Base-by-base conservation (phyloP, 1,140 invertebrate species). In the Sycophila sp. region DNA sequence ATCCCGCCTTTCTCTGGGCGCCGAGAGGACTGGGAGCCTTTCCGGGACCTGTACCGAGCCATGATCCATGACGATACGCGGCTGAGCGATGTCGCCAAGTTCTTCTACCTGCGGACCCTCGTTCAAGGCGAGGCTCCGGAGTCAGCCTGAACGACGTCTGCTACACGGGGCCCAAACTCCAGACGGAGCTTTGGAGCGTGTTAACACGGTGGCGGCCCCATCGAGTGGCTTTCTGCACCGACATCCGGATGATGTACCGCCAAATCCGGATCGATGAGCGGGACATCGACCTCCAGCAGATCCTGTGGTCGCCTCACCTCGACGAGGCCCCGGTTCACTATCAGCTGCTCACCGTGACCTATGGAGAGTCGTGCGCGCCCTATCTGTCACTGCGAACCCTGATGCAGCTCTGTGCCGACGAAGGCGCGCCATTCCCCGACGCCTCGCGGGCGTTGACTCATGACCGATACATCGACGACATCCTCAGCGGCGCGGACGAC, bases 51-150 rank as follows among this genome's bases (percentile, higher is more conserved):
- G 11, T 4, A 45, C n/a, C n/a, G n/a, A 6, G 63, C 73, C 2
- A 71, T 67, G 2, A 71, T 73, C 55, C 53, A 70, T 24, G 58
- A 63, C 0, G 65, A 73, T 0, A 4, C 66, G 0, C 56, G 60
- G 22, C 30, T 2, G 2, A 26, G 45, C 11, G 71, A 68, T 22
- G n/a, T 4, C 4, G 63, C 0, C 70, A 42, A n/a, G n/a, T n/a
- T n/a, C n/a, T n/a, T n/a, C 2, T 47, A 60, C 2, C 17, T 73
- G 0, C 17, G 56, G 1, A 51, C 67, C 11, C 69, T 75, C 69
- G 0, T 73, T 72, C 0, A 36, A 56, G 22, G 0, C 4, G 0
- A 71, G 65, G 0, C 0, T 72, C 49, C 28, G 53, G 22, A 0
- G 22, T 17, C 1, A 62, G 28, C 10, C 24, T 74, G 4, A 74